These are phyloP conservation scores for Drosophila pseudotalamancana DNA, from an alignment of 2,888 invertebrate species.

Conservation along the genomic window DNA sequence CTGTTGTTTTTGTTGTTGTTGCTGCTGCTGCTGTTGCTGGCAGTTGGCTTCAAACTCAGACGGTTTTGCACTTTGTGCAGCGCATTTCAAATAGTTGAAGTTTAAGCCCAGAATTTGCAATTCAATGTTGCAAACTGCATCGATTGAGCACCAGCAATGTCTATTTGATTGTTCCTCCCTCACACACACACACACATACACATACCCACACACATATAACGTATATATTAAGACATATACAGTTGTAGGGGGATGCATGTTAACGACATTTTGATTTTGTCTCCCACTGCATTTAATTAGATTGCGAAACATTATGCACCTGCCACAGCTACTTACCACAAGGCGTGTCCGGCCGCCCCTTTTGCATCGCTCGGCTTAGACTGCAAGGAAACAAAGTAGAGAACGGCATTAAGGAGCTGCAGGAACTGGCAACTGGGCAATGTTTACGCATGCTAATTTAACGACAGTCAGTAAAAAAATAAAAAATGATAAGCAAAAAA, in stretches of 20 bases:
- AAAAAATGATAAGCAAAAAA: slow-evolving; percentile 34
- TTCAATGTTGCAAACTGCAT: slow-evolving; percentile 60
- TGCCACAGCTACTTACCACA: slow-evolving; percentile 51
- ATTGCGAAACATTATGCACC: slow-evolving; percentile 39
- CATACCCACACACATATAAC: too few species aligned
- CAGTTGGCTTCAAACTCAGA: slow-evolving; percentile 35
- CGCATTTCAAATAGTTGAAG: slow-evolving; percentile 71
- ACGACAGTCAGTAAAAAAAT: slow-evolving; percentile 35
- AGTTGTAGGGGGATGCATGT: slow-evolving; percentile 28
- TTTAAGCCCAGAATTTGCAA: slow-evolving; percentile 66
- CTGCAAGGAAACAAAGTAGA: slow-evolving; percentile 30
- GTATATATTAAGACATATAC: too few species aligned
- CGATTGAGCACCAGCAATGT: slow-evolving; percentile 44
- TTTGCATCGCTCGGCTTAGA: background rate
- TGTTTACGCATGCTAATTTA: slow-evolving; percentile 41
- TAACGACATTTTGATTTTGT: slow-evolving; percentile 58
- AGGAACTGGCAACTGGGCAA: slow-evolving; percentile 8
- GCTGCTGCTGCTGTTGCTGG: background rate
- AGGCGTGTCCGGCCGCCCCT: background rate
- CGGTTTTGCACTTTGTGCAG: slow-evolving; percentile 47
- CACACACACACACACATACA: background rate
- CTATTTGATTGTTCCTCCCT: slow-evolving; percentile 45
- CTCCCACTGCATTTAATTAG: slow-evolving; percentile 41
- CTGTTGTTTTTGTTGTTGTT: slow-evolving; percentile 9
- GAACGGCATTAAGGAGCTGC: background rate